Evolutionary conservation across 2,888 invertebrate genomes (phyloP).

Genomic region (Amphiduros pacificus): DNA sequence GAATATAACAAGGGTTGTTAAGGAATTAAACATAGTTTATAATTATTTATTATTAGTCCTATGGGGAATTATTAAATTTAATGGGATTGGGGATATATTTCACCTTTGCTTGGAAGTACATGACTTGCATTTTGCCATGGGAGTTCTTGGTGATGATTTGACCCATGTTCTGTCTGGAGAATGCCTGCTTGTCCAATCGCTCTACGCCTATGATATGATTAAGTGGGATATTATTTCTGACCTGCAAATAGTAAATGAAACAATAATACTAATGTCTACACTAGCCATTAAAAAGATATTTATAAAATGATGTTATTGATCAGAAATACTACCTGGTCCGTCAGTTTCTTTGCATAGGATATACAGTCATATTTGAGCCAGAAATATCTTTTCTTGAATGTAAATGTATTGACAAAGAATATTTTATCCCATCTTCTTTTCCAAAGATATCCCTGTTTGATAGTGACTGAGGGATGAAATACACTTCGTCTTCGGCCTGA

Average conservation of each 20-base stretch:
- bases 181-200: conserved; percentile 38
- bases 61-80: too few species aligned
- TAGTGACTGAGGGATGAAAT: conserved; percentile 30
- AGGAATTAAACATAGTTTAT: too few species aligned
- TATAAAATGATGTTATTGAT: too few species aligned
- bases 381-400: conserved; percentile 41
- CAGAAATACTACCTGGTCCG: conserved; percentile 33
- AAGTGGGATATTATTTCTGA: conserved; percentile 26
- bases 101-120: conserved; percentile 43
- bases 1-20: too few species aligned
- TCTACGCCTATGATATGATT: conserved; percentile 40
- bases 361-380: conserved; percentile 38
- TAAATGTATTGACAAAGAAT: conserved; percentile 33
- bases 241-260: too few species aligned
- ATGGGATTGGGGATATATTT: too few species aligned
- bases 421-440: conserved; percentile 36
- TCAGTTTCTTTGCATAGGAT: conserved; percentile 34
- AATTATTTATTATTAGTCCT: too few species aligned
- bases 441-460: conserved; percentile 38
- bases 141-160: conserved; percentile 36
- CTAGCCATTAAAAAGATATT: too few species aligned
- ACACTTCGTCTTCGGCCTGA: conserved; percentile 20
- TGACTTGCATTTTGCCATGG: conserved; percentile 33
- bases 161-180: conserved; percentile 37
- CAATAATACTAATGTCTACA: too few species aligned